phyloP scores from a whole-genome alignment of 2,888 invertebrate species.

The Drosophila neonasuta region DNA sequence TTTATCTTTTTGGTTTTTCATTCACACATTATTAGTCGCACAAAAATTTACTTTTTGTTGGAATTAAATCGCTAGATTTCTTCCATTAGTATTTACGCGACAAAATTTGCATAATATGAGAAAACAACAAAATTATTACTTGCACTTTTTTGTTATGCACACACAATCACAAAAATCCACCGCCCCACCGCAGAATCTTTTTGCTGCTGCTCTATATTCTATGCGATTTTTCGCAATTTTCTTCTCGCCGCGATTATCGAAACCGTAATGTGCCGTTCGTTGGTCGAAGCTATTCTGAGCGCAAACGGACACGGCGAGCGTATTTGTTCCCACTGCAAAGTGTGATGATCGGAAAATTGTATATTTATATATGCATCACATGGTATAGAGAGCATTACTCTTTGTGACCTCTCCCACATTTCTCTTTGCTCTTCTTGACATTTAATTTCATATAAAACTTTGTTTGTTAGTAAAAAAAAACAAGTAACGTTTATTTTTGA shows the following conservation, averaged over 20 bases:
- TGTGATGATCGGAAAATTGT: conserved; percentile 51
- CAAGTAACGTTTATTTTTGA: not conserved
- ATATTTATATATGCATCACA: conserved; percentile 35
- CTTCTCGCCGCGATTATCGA: conserved; percentile 46
- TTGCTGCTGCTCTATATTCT: conserved; percentile 26
- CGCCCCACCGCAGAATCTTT: conserved; percentile 34
- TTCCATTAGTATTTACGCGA: conserved; percentile 19
- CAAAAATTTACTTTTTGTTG: not conserved
- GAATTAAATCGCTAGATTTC: conserved; percentile 14
- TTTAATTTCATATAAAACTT: not conserved
- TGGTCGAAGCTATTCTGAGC: conserved; percentile 71
- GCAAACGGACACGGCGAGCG: conserved; percentile 49
- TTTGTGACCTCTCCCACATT: conserved; percentile 7
- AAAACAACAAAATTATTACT: conserved; percentile 62
- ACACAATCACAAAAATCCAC: conserved; percentile 31
- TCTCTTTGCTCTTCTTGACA: conserved; percentile 18
- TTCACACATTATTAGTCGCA: conserved; percentile 9
- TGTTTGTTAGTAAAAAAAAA: not conserved
- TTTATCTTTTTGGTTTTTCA: not conserved
- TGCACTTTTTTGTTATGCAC: conserved; percentile 71
- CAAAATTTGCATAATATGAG: conserved; percentile 37
- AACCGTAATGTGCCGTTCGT: conserved; percentile 64
- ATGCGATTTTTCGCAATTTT: conserved; percentile 57
- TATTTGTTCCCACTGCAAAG: conserved; percentile 43
- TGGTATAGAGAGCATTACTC: conserved; percentile 39